These are phyloP conservation scores for Manis pentadactyla DNA, from an alignment of 2,797 vertebrate genomes.

Conservation along the genomic window DNA sequence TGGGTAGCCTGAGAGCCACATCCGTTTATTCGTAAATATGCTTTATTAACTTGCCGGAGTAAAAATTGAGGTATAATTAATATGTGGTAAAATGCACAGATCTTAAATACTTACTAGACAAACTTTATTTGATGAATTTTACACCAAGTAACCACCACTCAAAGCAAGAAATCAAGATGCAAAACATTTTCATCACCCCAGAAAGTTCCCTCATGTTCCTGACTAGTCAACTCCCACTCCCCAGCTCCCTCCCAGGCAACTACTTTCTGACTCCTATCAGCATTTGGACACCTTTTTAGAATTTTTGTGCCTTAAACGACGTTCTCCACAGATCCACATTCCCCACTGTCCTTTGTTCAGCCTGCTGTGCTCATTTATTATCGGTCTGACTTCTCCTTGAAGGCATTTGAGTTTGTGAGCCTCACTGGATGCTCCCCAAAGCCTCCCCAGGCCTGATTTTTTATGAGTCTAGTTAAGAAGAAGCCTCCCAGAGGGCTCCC, in stretches of 20 bases:
- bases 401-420: background rate
- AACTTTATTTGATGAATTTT: background rate
- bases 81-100: background rate
- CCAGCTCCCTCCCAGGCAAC: background rate
- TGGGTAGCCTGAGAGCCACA: background rate
- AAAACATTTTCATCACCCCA: background rate
- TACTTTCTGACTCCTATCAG: background rate
- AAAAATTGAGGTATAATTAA: background rate
- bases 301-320: background rate
- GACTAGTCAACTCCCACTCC: background rate
- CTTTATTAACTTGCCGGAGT: background rate
- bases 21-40: background rate
- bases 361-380: background rate
- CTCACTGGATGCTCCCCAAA: background rate
- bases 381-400: background rate
- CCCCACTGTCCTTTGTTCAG: background rate
- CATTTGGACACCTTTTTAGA: background rate
- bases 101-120: background rate
- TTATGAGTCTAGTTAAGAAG: background rate
- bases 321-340: background rate
- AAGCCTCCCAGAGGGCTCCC: background rate
- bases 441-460: background rate
- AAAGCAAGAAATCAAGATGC: conserved; percentile 37
- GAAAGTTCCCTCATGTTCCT: background rate
- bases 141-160: background rate